Evolutionary conservation across 2,888 invertebrate genomes (phyloP).

Genomic region (Seira sanloemensis): DNA sequence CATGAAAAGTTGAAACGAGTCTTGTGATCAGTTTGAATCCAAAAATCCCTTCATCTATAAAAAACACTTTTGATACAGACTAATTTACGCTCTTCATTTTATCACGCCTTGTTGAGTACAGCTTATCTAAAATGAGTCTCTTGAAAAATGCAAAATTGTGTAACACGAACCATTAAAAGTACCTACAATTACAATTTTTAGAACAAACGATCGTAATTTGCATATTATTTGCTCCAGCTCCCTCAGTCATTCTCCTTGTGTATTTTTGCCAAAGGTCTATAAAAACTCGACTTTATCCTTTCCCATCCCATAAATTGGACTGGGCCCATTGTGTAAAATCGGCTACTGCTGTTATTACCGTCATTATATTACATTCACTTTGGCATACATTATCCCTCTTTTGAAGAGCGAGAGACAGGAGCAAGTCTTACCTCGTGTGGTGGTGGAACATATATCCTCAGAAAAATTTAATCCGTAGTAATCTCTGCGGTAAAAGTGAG

Average conservation of each 20-base stretch:
- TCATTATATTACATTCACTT: constrained; percentile 18
- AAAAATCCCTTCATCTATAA: too few species aligned
- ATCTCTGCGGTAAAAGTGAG: constrained; percentile 30
- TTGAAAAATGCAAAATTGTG: too few species aligned
- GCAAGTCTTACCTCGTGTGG: too few species aligned
- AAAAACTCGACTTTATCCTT: neutral
- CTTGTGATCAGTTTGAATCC: too few species aligned
- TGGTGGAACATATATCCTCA: neutral
- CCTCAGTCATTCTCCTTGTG: neutral
- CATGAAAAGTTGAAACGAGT: neutral
- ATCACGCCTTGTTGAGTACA: too few species aligned
- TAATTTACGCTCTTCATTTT: too few species aligned
- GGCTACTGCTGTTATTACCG: neutral
- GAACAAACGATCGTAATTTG: constrained; percentile 19
- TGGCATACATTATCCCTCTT: neutral
- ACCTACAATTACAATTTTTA: neutral
- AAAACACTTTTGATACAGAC: too few species aligned
- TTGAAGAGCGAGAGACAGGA: neutral
- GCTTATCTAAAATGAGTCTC: too few species aligned
- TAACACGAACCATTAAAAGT: constrained; percentile 3
- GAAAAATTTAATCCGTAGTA: neutral
- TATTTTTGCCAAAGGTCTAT: constrained; percentile 10
- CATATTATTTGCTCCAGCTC: constrained; percentile 33
- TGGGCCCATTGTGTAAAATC: constrained; percentile 1
- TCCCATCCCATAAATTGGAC: neutral